Evolutionary conservation across 2,888 invertebrate genomes (phyloP), one percentile per base, ranked within the genome.

Genomic region (Dynastes tityus): DNA sequence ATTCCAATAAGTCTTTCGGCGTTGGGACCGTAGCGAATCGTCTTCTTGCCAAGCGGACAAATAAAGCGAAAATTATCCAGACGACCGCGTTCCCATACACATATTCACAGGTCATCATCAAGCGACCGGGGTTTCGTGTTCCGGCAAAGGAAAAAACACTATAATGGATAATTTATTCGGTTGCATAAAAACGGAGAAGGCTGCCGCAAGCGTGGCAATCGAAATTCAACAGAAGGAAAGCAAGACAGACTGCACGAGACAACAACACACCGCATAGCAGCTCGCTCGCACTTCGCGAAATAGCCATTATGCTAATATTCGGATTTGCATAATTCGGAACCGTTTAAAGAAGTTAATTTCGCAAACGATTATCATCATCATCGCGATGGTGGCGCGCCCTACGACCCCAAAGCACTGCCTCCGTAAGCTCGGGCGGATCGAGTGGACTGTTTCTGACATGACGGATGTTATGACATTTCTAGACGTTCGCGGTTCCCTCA

Each of bases 291-390:
- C 37, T 75, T 67, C 58, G 75, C 75, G 55, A 55, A 74, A 82
- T 81, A 84, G 85, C 85, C 86, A 86, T 87, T 88, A 88, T 88
- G 88, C 87, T 88, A 88, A 88, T 37, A 37, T 87, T 81, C 73
- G 82, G 84, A 82, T 88, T 88, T 88, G 88, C 88, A 88, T 88
- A 88, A 86, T 88, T 88, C 86, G 86, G 85, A 87, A 87, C 85
- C 87, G 86, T 86, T 87, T 87, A 86, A 86, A 87, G 85, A 85
- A 87, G 86, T 86, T 87, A 86, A 84, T 83, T 82, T 81, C 79
- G 85, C 84, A 85, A 85, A 86, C 78, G 78, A 73, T 78, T 78
- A 65, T 65, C 51, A 29, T 58, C 29, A n/a, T n/a, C 29, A 29
- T 32, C 64, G 37, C 64, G 64, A 32, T 9, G 13, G 16, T 55